Base-by-base conservation (phyloP, 1,140 invertebrate genomes). In the Monochamus saltuarius region DNA sequence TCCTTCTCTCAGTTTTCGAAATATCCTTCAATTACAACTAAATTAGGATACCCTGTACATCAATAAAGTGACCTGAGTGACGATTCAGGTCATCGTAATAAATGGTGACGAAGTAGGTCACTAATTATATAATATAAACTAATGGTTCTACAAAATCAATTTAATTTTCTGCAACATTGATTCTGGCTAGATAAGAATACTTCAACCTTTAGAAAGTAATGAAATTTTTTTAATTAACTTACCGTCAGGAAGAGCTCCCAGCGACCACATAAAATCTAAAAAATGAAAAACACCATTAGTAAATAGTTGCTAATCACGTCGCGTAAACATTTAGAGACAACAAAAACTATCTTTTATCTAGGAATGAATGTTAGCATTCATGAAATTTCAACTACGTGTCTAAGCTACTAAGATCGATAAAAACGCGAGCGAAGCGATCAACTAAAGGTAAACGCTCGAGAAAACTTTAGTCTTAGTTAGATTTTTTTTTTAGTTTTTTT, bases 251-350 rank as follows among this genome's bases (percentile, higher is more conserved):
- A 95, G 89, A 85, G 91, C 91, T 87, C 92, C 92, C 87, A 95
- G 87, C 81, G 92, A 94, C 93, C 93, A 95, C 89, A 95, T 94
- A 87, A 95, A 94, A 91, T 95, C 92, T 95, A 91, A 82, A 89
- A 84, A 82, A 84, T 82, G 85, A 86, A 89, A 83, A 86, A 82
- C 84, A 65, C 56, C 59, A 71, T 75, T 73, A 75, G 67, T 68
- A 22, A 29, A 62, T 17, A 54, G 35, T 56, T 56, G 38, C 19
- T 45, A 66, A 49, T 14, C 16, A 57, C 19, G 34, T 36, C 47
- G 56, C 60, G 42, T 37, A n/a, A 53, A 70, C 66, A 68, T 60
- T 62, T 42, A 68, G 10, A 50, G 16, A 70, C 47, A 71, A 59
- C 59, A 69, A 60, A 67, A 34, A 52, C 65, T 69, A 67, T 58